phyloP scores from a whole-genome alignment of 1,140 invertebrate species.

The Hetaerina americana region DNA sequence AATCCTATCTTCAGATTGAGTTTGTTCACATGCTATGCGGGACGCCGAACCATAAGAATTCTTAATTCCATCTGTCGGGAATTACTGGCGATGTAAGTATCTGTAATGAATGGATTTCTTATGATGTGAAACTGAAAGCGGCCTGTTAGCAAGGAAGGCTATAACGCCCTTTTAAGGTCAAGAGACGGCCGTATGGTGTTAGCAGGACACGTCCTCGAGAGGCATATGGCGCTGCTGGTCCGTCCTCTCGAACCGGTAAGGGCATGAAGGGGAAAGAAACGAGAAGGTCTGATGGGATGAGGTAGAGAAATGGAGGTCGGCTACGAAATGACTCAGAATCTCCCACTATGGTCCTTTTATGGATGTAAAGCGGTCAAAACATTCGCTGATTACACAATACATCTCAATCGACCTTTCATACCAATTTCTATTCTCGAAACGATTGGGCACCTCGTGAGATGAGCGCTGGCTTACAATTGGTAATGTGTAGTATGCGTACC shows the following conservation, averaged over 20 bases:
- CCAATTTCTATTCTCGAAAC: too few relatives aligned
- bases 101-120: too few relatives aligned
- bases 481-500: too few relatives aligned
- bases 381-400: neutral
- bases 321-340: neutral
- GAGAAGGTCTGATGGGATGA: neutral
- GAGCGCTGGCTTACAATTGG: too few relatives aligned
- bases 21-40: too few relatives aligned
- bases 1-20: too few relatives aligned
- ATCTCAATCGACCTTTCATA: neutral
- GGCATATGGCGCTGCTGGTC: neutral
- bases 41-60: too few relatives aligned
- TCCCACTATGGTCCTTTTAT: neutral
- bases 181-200: neutral
- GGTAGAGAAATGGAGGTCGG: neutral
- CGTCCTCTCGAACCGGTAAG: neutral
- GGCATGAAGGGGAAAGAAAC: neutral
- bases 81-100: too few relatives aligned
- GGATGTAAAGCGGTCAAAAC: neutral
- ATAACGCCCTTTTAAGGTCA: neutral
- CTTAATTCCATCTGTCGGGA: too few relatives aligned
- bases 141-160: neutral
- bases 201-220: neutral
- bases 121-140: neutral
- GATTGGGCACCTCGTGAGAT: too few relatives aligned